Evolutionary conservation across 2,113 vertebrate species (phyloP).

Genomic region (Pseudorectes ferrugineus): DNA sequence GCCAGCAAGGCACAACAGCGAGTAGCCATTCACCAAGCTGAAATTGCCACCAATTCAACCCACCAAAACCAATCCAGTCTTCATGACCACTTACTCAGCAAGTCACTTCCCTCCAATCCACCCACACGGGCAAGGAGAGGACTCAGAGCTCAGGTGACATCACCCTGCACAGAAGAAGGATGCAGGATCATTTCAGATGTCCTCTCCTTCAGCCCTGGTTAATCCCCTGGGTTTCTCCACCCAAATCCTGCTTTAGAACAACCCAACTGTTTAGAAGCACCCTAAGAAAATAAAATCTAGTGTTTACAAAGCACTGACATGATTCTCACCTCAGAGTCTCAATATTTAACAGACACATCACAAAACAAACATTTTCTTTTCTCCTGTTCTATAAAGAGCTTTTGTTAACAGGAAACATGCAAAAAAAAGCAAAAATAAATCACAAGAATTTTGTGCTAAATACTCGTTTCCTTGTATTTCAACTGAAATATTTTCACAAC

Average conservation of each 20-base stretch:
- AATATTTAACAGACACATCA: background rate
- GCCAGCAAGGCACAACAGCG: background rate
- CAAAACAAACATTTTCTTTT: background rate
- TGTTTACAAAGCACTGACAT: background rate
- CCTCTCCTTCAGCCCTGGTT: background rate
- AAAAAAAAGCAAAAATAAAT: background rate
- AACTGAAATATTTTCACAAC: background rate
- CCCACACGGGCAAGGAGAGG: background rate
- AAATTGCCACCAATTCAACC: accelerated
- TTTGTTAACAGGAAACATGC: background rate
- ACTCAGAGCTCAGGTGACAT: background rate
- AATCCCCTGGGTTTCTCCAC: background rate
- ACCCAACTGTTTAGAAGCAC: background rate
- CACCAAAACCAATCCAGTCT: background rate
- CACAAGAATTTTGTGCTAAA: background rate
- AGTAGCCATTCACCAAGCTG: accelerated
- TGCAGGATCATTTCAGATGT: background rate
- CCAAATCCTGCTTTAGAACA: background rate
- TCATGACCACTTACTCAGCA: accelerated
- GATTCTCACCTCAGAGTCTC: background rate
- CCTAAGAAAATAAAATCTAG: accelerated
- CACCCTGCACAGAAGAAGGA: background rate
- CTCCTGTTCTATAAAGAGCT: background rate
- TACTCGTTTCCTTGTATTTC: background rate
- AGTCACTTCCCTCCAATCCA: background rate